Evolutionary conservation across 2,797 vertebrate genomes (phyloP), one percentile per base, ranked within the genome.

Genomic region (Sebastes vulpes): DNA sequence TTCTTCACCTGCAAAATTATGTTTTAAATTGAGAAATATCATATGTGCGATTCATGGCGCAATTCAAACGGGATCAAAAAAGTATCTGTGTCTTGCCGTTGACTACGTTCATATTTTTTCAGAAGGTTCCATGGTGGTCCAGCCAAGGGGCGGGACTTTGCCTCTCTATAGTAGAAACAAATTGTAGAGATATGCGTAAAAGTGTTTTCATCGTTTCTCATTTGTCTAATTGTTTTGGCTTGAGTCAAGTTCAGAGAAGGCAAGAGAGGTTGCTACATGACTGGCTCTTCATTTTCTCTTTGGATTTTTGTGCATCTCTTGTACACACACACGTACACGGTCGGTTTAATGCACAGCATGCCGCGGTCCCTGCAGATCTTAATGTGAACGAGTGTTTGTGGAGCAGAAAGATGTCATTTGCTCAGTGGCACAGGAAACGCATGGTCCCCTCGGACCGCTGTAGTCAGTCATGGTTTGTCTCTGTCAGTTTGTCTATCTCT

Each of bases 331-430:
- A 76, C 31, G 58, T 52, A 68, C 28, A 26, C 63, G 26, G 50
- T 54, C 16, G 32, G 75, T 61, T 75, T 66, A 61, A 78, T 66
- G 68, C 77, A 52, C 66, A 68, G 14, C 38, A 71, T 65, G 31
- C 75, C n/a, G 8, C 6, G 57, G 79, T 90, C 89, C 84, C 82
- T 25, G 79, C 77, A 82, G 92, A 91, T 86, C 60, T 56, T 80
- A 80, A 87, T 58, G 79, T 78, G 83, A 92, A 84, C 72, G 71
- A 88, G 87, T 90, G 89, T 85, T 92, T 86, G 84, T 88, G 79
- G 88, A 91, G 92, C 92, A 90, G 90, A 92, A 90, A 93, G 81
- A 92, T 91, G 90, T 93, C 88, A 91, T 92, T 92, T 86, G 92
- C 82, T 93, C 86, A 81, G 84, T 75, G 88, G 85, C 86, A 92